Conservation (phyloP, 2,797 vertebrate species). For the Chrysocyon brachyurus region DNA sequence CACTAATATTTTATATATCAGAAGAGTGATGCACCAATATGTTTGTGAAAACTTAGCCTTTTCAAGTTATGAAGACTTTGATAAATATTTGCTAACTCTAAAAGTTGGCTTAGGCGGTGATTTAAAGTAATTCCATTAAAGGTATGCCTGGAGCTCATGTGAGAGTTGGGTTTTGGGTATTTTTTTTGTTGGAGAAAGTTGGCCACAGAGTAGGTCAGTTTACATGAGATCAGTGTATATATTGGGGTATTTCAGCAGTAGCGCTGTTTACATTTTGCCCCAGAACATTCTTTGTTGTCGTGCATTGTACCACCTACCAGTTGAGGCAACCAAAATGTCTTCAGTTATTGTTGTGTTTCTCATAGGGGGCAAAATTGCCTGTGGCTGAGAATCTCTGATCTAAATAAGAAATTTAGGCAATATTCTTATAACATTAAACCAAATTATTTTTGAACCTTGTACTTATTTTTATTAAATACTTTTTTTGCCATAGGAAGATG, state of each 20-base stretch:
- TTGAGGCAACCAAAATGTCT: neutral
- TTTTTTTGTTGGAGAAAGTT: neutral
- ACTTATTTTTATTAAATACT: neutral
- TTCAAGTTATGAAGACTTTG: slow-evolving; percentile 23
- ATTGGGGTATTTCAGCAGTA: neutral
- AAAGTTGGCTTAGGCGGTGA: neutral
- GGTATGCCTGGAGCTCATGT: neutral
- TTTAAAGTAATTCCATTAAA: slow-evolving; percentile 23
- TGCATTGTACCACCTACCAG: neutral
- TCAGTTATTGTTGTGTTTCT: neutral
- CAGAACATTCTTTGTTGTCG: neutral
- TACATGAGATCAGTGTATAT: neutral
- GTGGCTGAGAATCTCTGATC: neutral
- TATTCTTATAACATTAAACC: slow-evolving; percentile 8
- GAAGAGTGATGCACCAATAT: neutral
- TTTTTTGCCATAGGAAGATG: neutral
- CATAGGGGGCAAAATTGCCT: neutral
- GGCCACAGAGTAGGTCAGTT: neutral
- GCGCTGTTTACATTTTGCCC: neutral
- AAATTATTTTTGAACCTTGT: slow-evolving; percentile 49
- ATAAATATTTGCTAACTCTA: slow-evolving; percentile 29
- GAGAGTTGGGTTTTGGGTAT: neutral
- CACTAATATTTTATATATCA: neutral
- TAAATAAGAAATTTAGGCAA: slow-evolving; percentile 6
- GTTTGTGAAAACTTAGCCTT: neutral